These are phyloP conservation scores for Plagodis pulveraria DNA, from an alignment of 2,888 invertebrate species.

Conservation along the genomic window DNA sequence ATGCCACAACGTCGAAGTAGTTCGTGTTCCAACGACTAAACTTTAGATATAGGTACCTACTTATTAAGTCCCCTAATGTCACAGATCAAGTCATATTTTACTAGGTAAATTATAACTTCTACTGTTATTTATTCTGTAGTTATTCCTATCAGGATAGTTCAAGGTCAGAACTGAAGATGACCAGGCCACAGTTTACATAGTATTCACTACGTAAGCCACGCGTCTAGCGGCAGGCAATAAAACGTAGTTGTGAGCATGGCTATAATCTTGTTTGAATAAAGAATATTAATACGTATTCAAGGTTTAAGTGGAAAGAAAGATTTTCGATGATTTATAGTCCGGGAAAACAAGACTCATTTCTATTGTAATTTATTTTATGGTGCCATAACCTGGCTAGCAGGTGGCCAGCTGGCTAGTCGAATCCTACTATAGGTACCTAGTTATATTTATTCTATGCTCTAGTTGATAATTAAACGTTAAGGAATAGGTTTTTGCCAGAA, in stretches of 20 bases:
- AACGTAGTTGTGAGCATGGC: background rate
- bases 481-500: too few species aligned
- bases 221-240: background rate
- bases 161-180: conserved; percentile 19
- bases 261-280: background rate
- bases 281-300: too few species aligned
- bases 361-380: background rate
- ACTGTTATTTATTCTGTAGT: background rate
- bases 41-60: background rate
- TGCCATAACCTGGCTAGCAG: background rate
- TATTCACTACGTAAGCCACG: background rate
- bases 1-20: conserved; percentile 3
- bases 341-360: background rate
- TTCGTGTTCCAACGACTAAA: conserved; percentile 13
- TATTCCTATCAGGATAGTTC: conserved; percentile 17
- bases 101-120: background rate
- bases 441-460: too few species aligned
- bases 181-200: conserved; percentile 2
- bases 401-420: too few species aligned
- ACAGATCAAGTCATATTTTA: too few species aligned
- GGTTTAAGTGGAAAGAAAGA: background rate
- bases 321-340: background rate
- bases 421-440: too few species aligned
- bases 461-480: too few species aligned
- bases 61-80: background rate